Evolutionary conservation across 1,140 invertebrate species (phyloP), one percentile per base, ranked within the genome.

Genomic region (Saxidomus purpurata): DNA sequence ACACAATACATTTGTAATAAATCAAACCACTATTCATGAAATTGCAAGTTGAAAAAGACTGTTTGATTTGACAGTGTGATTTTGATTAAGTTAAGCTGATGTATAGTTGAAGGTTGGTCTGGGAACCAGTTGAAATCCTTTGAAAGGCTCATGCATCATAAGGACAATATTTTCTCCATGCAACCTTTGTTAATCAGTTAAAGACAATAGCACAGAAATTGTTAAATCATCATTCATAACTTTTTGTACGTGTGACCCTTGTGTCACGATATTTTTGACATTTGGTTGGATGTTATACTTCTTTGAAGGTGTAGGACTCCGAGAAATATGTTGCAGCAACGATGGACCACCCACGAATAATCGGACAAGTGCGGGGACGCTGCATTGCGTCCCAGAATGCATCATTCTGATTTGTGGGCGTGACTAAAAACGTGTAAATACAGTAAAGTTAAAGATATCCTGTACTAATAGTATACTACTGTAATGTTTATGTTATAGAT

Each of bases 251-350:
- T 52, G 76, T 52, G 47, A 47, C 49, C 22, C 2, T 49, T 28
- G 25, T 47, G 40, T 67, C 82, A 71, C 82, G 47, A 71, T 71
- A n/a, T 71, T 84, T 31, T 71, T 84, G 34, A 84, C 43, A 71
- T 84, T 84, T 84, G 82, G 82, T 71, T 84, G 82, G 82, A 71
- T 84, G 47, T 71, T 84, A 71, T 84, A 52, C 82, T 84, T 84
- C 82, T 84, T 84, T 84, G 61, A 84, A 84, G 82, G 82, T 84
- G 61, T 84, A 71, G 49, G 76, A 55, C 43, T 79, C 76, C 8
- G 15, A 15, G 40, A 19, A 25, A 63, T 19, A 52, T 79, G 76
- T 79, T 36, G 76, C 76, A 31, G 76, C 43, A 52, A 28, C 1
- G 47, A 79, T 31, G 67, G 43, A 71, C 82, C n/a, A 71, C 82